phyloP scores from a whole-genome alignment of 2,113 vertebrate genomes.

The Trogon melanurus region DNA sequence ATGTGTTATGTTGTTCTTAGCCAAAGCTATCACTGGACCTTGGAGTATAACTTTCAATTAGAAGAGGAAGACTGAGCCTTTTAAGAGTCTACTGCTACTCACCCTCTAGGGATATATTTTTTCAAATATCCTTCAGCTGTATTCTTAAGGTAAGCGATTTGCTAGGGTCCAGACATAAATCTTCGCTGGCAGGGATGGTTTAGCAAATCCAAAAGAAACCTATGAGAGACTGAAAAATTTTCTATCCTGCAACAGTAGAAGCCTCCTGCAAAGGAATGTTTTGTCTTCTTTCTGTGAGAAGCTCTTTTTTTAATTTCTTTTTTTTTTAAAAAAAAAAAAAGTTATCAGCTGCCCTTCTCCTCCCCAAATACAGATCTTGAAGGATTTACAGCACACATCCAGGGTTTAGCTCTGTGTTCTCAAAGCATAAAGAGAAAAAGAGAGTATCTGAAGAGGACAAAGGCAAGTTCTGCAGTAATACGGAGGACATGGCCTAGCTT shows the following conservation, averaged over 20 bases:
- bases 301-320: not conserved
- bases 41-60: not conserved
- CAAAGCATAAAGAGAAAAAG: not conserved
- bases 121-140: constrained; percentile 2
- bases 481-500: not conserved
- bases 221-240: not conserved
- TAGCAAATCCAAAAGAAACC: not conserved
- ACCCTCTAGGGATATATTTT: not conserved
- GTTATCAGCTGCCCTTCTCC: not conserved
- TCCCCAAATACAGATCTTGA: not conserved
- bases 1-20: not conserved
- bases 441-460: not conserved
- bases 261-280: not conserved
- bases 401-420: not conserved
- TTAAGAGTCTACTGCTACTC: not conserved
- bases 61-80: not conserved
- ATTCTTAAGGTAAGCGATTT: constrained; percentile 10
- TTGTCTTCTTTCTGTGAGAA: not conserved
- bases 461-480: not conserved
- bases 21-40: constrained; percentile 1
- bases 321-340: not conserved
- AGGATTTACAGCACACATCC: not conserved
- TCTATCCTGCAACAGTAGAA: not conserved
- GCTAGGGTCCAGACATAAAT: not conserved
- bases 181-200: not conserved